Evolutionary conservation across 2,888 invertebrate genomes (phyloP), one percentile per base, ranked within the genome.

Genomic region (Tipula unca): DNA sequence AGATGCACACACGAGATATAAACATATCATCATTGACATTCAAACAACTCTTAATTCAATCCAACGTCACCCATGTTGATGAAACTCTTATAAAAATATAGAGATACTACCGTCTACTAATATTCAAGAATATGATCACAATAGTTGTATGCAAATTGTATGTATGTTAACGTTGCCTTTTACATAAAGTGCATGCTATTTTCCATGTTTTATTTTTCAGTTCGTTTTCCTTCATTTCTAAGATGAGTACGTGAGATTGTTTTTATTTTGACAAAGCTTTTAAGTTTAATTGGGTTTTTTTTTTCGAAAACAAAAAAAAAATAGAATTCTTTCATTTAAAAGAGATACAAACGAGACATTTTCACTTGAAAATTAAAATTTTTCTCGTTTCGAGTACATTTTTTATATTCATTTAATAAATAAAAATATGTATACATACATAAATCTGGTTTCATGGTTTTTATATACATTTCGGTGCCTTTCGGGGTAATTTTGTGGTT

Each of bases 191-290:
- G 69, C 69, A 69, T 69, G 69, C 25, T 69, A 69, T 69, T 69
- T 69, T 69, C 69, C 69, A 69, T 69, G 69, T 69, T 69, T 69
- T 69, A 20, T 69, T 69, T 54, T 69, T 69, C 25, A 69, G 69
- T 69, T 69, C 69, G 69, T 69, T 69, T 69, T 69, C 69, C 69
- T 69, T 69, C 69, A 25, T 25, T 69, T 69, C 25, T 69, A 69
- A 69, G 69, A 69, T 69, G 69, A 69, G 69, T 69, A 69, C 69
- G 69, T 69, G 69, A 69, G 69, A 69, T 69, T 69, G 69, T 69
- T 69, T 69, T 69, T 69, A 69, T 69, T 69, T 69, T 69, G 69
- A 69, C 69, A 69, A 69, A 69, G 69, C 69, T 69, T 69, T 69
- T 25, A 69, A 69, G 69, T 69, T 69, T 69, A 69, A 69, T 69